Base-by-base conservation (phyloP, 2,888 invertebrate species). In the Ophion obscuratus region DNA sequence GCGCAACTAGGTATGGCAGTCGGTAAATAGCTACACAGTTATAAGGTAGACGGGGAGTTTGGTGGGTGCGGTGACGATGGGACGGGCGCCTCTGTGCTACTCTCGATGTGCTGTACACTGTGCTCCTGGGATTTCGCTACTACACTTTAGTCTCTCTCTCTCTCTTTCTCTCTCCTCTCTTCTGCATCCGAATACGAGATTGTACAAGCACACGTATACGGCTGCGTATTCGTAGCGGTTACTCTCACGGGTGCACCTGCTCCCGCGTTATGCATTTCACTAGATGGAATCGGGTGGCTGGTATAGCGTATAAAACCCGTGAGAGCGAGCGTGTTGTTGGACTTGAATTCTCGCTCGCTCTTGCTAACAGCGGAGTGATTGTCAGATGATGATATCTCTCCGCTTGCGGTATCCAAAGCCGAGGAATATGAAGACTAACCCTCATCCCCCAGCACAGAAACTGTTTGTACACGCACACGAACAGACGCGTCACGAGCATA, bases 281-380 rank as follows among this genome's bases (percentile, higher is more conserved):
- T 62, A 79, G 78, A 79, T 61, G 68, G 68, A 79, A 83, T 83
- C 68, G 27, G 61, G n/a, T 53, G 61, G 59, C 61, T 61, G 59
- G 10, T 44, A 36, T 31, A 86, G 82, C 71, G 87, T 82, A 85
- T 88, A 90, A 91, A 89, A 88, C 88, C 88, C 89, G 88, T 90
- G 90, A 88, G 89, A 90, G 87, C 85, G 85, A 73, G 85, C 83
- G 75, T 84, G 76, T 81, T 81, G 87, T 79, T 67, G 53, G 79
- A 84, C 61, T 73, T 77, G 75, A 74, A 79, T 79, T 79, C 83
- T 61, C 74, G 44, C 77, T 78, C 68, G 62, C 68, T 78, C 82
- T 64, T 71, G 57, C 71, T 47, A 70, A 61, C 27, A 31, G 40
- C 27, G 62, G 75, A 67, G 68, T 88, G 88, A 87, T 88, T 85